Percentiles rank a stretch among this genome's conserved stretches.
Conservation (phyloP, 2,888 invertebrate genomes). For the Scaptodrosophila latifasciaeformis region DNA sequence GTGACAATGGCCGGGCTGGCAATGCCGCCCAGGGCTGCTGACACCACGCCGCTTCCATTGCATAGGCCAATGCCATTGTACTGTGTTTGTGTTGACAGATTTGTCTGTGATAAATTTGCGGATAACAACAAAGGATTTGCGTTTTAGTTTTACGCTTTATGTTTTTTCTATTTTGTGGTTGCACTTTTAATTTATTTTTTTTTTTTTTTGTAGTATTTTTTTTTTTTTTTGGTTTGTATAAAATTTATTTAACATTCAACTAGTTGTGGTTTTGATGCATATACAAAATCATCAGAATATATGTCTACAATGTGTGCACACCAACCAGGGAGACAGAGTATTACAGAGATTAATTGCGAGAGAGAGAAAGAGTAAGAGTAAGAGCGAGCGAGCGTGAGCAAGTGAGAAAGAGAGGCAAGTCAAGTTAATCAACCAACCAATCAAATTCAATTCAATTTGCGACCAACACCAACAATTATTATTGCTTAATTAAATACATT, state of each 20-base stretch:
- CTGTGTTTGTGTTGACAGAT: slow-evolving; percentile 63
- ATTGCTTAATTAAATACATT: slow-evolving; percentile 38
- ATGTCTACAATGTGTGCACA: too few species aligned
- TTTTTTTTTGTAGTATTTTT: slow-evolving; percentile 1
- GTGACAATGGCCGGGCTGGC: slow-evolving; percentile 19
- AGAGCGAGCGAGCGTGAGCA: slow-evolving; percentile 16
- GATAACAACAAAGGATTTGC: slow-evolving; percentile 69
- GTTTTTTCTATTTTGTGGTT: neutral
- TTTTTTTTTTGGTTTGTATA: slow-evolving; percentile 6
- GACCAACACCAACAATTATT: slow-evolving; percentile 62
- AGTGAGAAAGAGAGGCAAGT: slow-evolving; percentile 5
- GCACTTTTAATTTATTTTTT: slow-evolving; percentile 4
- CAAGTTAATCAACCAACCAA: slow-evolving; percentile 37
- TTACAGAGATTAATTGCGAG: too few species aligned
- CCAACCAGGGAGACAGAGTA: too few species aligned
- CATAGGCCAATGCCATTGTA: slow-evolving; percentile 30
- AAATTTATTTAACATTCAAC: neutral
- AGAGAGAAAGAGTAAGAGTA: slow-evolving; percentile 22
- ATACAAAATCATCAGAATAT: too few species aligned
- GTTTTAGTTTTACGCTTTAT: slow-evolving; percentile 47
- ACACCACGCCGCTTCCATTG: too few species aligned
- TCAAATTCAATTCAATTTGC: too few species aligned
- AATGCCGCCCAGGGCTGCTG: too few species aligned
- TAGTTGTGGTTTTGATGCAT: too few species aligned
- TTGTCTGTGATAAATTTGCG: slow-evolving; percentile 69